These are phyloP conservation scores for Falco cherrug DNA, from an alignment of 2,797 vertebrate genomes.

Conservation along the genomic window DNA sequence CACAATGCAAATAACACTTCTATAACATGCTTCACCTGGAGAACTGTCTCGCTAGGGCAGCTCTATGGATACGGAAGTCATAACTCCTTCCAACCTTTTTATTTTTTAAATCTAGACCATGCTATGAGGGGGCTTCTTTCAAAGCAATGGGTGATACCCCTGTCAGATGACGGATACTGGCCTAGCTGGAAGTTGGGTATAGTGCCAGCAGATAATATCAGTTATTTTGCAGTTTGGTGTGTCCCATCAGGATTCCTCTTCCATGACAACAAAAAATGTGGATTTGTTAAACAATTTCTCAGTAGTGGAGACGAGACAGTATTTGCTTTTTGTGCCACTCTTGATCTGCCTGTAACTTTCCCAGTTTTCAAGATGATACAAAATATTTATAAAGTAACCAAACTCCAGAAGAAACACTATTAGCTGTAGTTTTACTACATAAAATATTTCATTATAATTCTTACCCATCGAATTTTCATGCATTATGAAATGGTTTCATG, in stretches of 20 bases:
- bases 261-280: background rate
- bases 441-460: background rate
- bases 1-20: background rate
- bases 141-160: background rate
- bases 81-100: background rate
- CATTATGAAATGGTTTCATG: background rate
- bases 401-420: background rate
- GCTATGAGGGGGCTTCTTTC: accelerated
- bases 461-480: background rate
- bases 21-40: background rate
- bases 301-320: background rate
- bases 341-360: background rate
- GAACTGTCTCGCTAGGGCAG: background rate
- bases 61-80: background rate
- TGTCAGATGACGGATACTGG: background rate
- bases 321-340: background rate
- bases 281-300: background rate
- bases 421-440: background rate
- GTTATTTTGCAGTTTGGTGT: background rate
- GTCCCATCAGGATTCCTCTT: background rate
- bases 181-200: background rate
- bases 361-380: background rate
- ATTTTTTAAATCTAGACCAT: background rate
- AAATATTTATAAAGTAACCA: background rate
- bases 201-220: background rate